Evolutionary conservation across 2,888 invertebrate species (phyloP), one percentile per base, ranked within the genome.

Genomic region (Lasioglossum calceatum): DNA sequence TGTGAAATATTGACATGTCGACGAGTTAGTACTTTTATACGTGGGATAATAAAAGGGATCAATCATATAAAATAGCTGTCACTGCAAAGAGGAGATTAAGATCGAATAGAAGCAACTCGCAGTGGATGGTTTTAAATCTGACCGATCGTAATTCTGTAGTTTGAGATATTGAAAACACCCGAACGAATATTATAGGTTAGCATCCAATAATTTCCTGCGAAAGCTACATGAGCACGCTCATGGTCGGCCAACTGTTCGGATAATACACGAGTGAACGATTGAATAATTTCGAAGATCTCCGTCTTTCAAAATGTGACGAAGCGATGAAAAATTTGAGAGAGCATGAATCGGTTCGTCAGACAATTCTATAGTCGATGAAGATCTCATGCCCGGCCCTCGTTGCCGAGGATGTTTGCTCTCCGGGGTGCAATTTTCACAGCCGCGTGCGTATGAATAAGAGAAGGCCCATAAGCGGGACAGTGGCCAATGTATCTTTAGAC

Each of bases 401-500:
- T 16, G 61, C 14, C 54, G 61, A 14, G 5, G 14, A 61, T 61
- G 61, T 61, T 61, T 61, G 61, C 27, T 14, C 61, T 61, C 61
- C 27, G 61, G 61, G 61, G 61, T 61, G 61, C 61, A 61, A 61
- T 61, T 61, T 61, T 32, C 61, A 5, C 61, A 27, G 61, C 61
- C 27, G 27, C 14, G 61, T 14, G 54, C 23, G 54, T 54, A 61
- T 16, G 61, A 61, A 61, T 61, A 36, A 36, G 67, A 67, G 36
- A 36, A 19, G 67, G 67, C 67, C 67, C 61, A 27, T 27, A 61
- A 67, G 36, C 67, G 36, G 67, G 36, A 67, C 67, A 36, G 67
- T 67, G 44, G 72, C 44, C 47, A 47, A 47, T 73, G 47, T 47
- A 47, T 23, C 58, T 72, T 16, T 77, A 47, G 79, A 72, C 7